Conservation (phyloP, 2,113 vertebrate genomes). For the Pterophyllum scalare region DNA sequence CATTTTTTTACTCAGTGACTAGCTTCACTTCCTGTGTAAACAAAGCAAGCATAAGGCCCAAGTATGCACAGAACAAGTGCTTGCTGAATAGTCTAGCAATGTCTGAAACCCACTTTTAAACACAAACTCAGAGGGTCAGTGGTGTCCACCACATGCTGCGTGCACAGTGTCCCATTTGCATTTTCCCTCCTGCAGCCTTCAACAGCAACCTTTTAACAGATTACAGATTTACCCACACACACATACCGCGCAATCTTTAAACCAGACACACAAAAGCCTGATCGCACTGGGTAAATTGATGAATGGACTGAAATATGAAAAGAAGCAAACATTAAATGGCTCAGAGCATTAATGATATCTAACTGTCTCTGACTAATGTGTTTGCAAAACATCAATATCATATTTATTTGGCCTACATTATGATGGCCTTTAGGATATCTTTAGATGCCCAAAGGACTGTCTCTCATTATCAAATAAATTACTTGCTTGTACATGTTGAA, state of each 20-base stretch:
- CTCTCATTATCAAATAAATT: background rate
- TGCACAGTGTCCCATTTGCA: background rate
- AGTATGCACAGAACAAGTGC: background rate
- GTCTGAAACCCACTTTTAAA: background rate
- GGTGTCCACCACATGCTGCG: background rate
- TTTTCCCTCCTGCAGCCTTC: background rate
- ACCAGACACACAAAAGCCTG: background rate
- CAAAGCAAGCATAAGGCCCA: background rate
- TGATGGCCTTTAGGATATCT: background rate
- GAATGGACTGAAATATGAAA: background rate
- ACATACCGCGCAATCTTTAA: background rate
- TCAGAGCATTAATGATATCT: background rate
- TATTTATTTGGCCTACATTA: background rate
- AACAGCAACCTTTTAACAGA: background rate
- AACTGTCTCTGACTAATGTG: background rate
- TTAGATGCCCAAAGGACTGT: background rate
- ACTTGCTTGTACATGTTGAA: background rate
- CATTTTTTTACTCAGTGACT: background rate
- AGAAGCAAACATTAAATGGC: background rate
- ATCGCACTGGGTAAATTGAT: background rate
- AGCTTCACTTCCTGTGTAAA: background rate
- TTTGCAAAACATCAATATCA: background rate
- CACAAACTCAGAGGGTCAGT: background rate
- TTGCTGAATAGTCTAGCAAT: background rate
- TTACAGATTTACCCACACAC: background rate